Conservation (phyloP, 2,888 invertebrate genomes). For the Romanomermis culicivorax region DNA sequence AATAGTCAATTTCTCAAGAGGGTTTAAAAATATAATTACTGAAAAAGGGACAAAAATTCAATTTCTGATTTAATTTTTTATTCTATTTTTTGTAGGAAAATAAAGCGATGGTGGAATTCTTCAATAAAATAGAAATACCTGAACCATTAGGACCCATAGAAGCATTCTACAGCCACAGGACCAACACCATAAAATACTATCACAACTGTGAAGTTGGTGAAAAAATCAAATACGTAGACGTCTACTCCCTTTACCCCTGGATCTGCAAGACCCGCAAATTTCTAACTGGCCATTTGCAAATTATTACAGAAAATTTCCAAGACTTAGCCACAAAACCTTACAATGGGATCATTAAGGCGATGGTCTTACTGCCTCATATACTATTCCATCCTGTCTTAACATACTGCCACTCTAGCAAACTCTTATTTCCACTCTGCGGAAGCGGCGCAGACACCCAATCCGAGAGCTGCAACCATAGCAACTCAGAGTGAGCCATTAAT, state of each 20-base stretch:
- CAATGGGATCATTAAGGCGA: neutral
- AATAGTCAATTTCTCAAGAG: neutral
- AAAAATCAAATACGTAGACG: constrained; percentile 17
- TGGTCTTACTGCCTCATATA: neutral
- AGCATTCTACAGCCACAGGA: constrained; percentile 20
- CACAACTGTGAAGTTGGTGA: constrained; percentile 14
- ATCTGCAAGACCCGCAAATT: neutral
- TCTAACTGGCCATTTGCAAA: neutral
- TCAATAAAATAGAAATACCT: neutral
- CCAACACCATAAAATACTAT: constrained; percentile 17
- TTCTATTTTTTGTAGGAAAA: too few species aligned
- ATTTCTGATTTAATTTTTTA: too few species aligned
- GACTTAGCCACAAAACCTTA: neutral
- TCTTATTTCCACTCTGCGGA: neutral
- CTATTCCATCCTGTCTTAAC: neutral
- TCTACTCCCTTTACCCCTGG: constrained; percentile 19
- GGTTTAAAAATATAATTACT: too few species aligned
- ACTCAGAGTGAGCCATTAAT: too few species aligned
- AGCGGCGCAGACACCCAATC: too few species aligned
- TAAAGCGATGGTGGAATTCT: neutral
- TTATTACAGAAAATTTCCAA: neutral
- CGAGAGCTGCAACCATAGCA: too few species aligned
- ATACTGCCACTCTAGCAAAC: neutral
- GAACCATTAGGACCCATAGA: neutral
- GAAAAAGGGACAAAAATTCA: too few species aligned